Percentiles rank a stretch among this genome's conserved stretches.
phyloP scores from a whole-genome alignment of 2,797 vertebrate genomes.

The Podargus strigoides region DNA sequence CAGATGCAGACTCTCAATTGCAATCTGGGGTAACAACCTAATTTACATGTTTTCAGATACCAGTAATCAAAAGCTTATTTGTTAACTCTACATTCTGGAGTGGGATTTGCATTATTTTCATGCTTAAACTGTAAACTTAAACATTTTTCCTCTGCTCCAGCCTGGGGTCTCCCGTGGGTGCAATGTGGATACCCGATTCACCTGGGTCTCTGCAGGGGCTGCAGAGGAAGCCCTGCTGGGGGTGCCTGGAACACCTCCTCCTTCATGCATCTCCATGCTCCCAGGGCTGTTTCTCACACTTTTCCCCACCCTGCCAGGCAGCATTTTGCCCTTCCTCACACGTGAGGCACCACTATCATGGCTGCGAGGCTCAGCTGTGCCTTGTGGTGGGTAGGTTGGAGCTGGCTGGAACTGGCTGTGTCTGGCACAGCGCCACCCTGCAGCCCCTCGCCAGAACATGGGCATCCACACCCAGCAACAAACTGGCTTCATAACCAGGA shows the following conservation, averaged over 20 bases:
- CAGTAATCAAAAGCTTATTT: not conserved
- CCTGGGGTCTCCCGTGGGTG: rapidly evolving
- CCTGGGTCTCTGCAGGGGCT: not conserved
- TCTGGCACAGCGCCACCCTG: rapidly evolving
- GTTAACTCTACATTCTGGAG: not conserved
- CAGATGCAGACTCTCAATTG: not conserved
- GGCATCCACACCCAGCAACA: not conserved
- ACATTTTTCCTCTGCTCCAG: rapidly evolving
- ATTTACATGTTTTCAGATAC: not conserved
- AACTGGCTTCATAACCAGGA: not conserved
- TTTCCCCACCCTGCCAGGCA: no score
- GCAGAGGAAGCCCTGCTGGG: rapidly evolving
- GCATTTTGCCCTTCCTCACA: not conserved
- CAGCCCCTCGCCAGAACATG: no score
- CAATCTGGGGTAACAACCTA: not conserved
- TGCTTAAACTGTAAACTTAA: not conserved
- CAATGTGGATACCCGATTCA: not conserved
- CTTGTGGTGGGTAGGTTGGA: not conserved
- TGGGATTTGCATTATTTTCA: not conserved
- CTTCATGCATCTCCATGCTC: not conserved
- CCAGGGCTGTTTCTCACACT: not conserved
- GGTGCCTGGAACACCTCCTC: no score
- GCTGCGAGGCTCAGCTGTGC: not conserved
- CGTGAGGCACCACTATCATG: rapidly evolving
- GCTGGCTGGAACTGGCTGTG: not conserved